phyloP scores from a whole-genome alignment of 2,888 invertebrate genomes.

The Macrophya annulata region DNA sequence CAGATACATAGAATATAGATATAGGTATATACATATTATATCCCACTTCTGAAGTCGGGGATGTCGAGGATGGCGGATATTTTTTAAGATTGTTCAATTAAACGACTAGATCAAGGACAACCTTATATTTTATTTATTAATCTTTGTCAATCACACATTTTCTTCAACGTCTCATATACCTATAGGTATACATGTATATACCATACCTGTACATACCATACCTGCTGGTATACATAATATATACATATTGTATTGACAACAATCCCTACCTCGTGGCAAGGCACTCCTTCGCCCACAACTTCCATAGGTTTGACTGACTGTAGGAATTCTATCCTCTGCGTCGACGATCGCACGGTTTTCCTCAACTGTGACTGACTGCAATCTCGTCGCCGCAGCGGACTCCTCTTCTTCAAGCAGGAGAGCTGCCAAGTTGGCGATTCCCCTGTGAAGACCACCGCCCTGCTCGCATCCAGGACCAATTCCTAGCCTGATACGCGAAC shows the following conservation, averaged over 20 bases:
- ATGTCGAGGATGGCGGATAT: no score
- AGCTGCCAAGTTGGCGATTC: constrained; percentile 53
- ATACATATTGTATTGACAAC: neutral
- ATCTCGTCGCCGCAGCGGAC: constrained; percentile 3
- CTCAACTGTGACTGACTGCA: constrained; percentile 29
- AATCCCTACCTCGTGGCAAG: constrained; percentile 27
- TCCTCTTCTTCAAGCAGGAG: constrained; percentile 54
- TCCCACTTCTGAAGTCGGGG: no score
- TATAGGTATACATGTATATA: neutral
- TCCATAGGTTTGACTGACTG: constrained; percentile 48
- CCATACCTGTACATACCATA: neutral
- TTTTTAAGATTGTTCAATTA: no score
- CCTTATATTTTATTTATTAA: no score
- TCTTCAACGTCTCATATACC: no score
- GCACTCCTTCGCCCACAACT: constrained; percentile 9
- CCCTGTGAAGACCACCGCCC: constrained; percentile 32
- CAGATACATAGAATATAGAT: no score
- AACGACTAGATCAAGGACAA: no score
- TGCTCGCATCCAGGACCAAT: constrained; percentile 48
- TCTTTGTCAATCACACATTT: no score
- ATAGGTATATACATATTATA: no score
- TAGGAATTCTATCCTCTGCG: constrained; percentile 50
- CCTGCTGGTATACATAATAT: no score
- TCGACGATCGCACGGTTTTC: constrained; percentile 55
- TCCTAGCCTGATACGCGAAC: constrained; percentile 56